Evolutionary conservation across 2,888 invertebrate genomes (phyloP), one percentile per base, ranked within the genome.

Genomic region (Lottia scabra): DNA sequence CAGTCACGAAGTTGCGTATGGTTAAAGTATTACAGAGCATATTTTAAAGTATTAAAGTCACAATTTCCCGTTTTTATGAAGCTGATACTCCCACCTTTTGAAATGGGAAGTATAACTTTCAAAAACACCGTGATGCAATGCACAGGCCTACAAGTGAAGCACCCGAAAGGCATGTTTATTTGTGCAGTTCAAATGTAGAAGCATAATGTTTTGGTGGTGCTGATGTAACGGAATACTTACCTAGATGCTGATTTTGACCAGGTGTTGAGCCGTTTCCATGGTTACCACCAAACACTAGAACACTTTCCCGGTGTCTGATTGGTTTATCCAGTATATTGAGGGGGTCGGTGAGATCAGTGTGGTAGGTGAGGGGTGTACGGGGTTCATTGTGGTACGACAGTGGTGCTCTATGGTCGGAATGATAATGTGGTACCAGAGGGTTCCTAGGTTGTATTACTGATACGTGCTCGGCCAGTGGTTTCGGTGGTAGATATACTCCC

Each of bases 381-480:
- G 63, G 67, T 27, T 72, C 69, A n/a, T 45, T 44, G 19, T 46
- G 48, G 56, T 56, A 27, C 45, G 67, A 68, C 13, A 43, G 44
- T 1, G 30, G 43, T 16, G 48, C 64, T 65, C 67, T 67, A 56
- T 68, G 68, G 65, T 75, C 78, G 62, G 78, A 76, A 38, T 66
- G 63, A 16, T 70, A 65, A 48, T 77, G 78, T 66, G 79, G 76
- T 15, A 80, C 68, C n/a, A 78, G 65, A 8, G 80, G 76, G 30
- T 77, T 75, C 1, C 86, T 78, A 16, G 81, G 82, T 65, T 86
- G 86, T 8, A 87, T 87, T 16, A 87, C 87, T 0, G 87, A 83
- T 30, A 87, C 86, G 73, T 86, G 86, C 71, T 87, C 86, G n/a
- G 82, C 87, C 23, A 84, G 73, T 13, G 86, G 85, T 68, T 85